phyloP scores from a whole-genome alignment of 2,888 invertebrate species.

The Drosophila kanekoi region DNA sequence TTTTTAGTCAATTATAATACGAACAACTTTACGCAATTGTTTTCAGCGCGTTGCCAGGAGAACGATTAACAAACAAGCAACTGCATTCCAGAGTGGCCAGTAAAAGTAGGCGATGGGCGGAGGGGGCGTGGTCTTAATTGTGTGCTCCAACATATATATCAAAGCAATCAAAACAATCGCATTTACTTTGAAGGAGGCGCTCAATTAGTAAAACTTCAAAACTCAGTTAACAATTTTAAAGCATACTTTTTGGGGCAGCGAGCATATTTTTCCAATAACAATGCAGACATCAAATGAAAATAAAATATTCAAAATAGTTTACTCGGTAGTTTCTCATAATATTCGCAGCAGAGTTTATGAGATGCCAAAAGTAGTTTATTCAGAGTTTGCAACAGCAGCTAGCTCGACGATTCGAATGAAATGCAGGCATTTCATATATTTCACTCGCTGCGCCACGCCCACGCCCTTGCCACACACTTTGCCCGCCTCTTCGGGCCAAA shows the following conservation, averaged over 20 bases:
- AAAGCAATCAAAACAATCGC: background rate
- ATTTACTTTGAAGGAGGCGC: background rate
- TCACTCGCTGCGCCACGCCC: background rate
- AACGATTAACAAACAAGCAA: too few relatives aligned
- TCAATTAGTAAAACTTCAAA: background rate
- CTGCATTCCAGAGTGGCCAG: too few relatives aligned
- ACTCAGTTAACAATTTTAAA: background rate
- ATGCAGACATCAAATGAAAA: too few relatives aligned
- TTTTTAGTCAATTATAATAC: background rate
- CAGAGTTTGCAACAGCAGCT: background rate
- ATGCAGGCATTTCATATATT: constrained; percentile 8
- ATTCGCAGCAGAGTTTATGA: background rate
- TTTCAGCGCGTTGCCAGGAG: background rate
- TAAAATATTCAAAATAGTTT: background rate
- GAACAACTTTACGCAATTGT: background rate
- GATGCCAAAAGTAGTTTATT: background rate
- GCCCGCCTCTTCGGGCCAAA: background rate
- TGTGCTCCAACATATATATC: background rate
- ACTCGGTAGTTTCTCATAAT: background rate
- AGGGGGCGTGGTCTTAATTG: too few relatives aligned
- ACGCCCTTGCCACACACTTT: too few relatives aligned
- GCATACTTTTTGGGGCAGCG: constrained; percentile 5
- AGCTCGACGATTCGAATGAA: background rate
- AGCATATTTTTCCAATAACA: too few relatives aligned
- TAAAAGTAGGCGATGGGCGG: too few relatives aligned